Base-by-base conservation (phyloP, 2,888 invertebrate genomes). In the Beris morrisii region DNA sequence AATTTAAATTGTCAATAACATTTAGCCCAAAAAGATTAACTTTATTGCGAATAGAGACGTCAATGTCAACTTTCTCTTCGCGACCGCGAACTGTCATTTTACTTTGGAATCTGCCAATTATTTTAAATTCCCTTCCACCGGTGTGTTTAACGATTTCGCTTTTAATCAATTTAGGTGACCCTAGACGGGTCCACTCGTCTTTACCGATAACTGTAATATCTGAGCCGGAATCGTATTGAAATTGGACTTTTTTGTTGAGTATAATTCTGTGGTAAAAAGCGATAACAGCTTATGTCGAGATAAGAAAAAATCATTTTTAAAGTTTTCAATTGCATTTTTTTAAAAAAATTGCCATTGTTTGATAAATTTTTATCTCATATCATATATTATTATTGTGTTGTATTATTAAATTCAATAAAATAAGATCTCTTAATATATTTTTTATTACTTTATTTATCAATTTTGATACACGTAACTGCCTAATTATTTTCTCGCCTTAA, bases 211-310 rank as follows among this genome's bases (percentile, higher is more conserved):
- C 46, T 15, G 46, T 46, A 15, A 46, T 46, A 12, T 46, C 12
- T 1, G 46, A 46, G 15, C 46, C 46, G 46, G 46, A 46, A 2
- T 46, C 46, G 46, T 9, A 46, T 12, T 46, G 46, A 46, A 46
- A 46, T 15, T 46, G 5, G 9, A 46, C 46, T 46, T 46, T 46
- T 46, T 46, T 46, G 12, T 46, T n/a, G n/a, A n/a, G n/a, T n/a
- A n/a, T n/a, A n/a, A n/a, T n/a, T n/a, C n/a, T n/a, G n/a, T n/a
- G n/a, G n/a, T n/a, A n/a, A n/a, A n/a, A n/a, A n/a, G n/a, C n/a
- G n/a, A n/a, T n/a, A n/a, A n/a, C n/a, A n/a, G n/a, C n/a, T n/a
- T n/a, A n/a, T n/a, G n/a, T n/a, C n/a, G n/a, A n/a, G n/a, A n/a
- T n/a, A n/a, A n/a, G n/a, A n/a, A n/a, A n/a, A n/a, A n/a, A n/a